Conservation (phyloP, 2,113 vertebrate species). For the Onychorhynchus coronatus region DNA sequence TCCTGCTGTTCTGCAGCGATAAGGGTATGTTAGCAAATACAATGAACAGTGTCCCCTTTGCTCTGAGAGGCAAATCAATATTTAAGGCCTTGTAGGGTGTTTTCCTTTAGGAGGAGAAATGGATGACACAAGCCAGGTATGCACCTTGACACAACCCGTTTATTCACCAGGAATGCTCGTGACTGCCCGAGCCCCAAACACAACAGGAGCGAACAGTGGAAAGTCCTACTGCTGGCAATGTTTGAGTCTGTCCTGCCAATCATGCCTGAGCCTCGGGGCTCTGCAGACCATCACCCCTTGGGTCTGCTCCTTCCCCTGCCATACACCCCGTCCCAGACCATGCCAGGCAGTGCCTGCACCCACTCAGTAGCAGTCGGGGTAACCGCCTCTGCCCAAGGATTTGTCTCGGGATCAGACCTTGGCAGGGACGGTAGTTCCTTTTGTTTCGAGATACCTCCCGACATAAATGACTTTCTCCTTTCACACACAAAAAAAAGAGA, state of each 20-base stretch:
- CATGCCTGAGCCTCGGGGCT: neutral
- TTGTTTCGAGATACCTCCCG: neutral
- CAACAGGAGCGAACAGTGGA: neutral
- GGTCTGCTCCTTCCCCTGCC: neutral
- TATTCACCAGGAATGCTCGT: neutral
- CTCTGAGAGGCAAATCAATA: neutral
- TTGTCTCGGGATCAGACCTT: neutral
- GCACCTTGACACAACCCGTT: neutral
- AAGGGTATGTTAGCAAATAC: neutral
- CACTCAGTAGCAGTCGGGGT: neutral
- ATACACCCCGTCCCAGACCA: neutral
- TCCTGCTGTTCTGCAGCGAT: neutral
- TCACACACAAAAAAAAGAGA: conserved; percentile 1
- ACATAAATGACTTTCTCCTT: conserved; percentile 33
- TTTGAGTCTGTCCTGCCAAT: neutral
- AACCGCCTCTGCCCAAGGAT: neutral
- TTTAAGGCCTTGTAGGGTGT: neutral
- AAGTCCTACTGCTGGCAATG: neutral
- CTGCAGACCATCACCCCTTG: neutral
- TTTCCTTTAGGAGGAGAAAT: neutral
- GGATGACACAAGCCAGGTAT: conserved; percentile 19
- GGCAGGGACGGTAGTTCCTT: neutral
- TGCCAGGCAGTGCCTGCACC: neutral
- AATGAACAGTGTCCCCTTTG: neutral
- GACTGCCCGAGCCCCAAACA: neutral